phyloP scores from a whole-genome alignment of 2,888 invertebrate species.

The Andrena minutula region DNA sequence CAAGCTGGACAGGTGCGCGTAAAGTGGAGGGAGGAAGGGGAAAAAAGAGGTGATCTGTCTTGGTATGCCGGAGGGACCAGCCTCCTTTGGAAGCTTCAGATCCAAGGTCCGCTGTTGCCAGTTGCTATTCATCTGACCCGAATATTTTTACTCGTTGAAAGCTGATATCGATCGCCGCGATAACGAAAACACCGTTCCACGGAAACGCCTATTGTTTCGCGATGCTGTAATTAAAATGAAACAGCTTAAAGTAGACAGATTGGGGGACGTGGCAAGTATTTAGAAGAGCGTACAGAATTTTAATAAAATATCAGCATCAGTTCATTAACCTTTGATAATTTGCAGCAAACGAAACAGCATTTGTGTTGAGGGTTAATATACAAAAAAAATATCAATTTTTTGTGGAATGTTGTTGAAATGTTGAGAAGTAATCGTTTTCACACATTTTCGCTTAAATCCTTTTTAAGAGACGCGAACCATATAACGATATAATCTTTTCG shows the following conservation, averaged over 20 bases:
- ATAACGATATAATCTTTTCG: conserved; percentile 17
- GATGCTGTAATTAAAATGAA: not conserved
- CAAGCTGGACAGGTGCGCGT: conserved; percentile 69
- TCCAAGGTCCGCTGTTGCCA: conserved; percentile 77
- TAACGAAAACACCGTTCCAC: not conserved
- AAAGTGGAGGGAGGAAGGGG: conserved; percentile 47
- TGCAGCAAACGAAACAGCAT: not conserved
- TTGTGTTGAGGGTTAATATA: not conserved
- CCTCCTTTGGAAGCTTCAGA: conserved; percentile 78
- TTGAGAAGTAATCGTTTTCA: no score
- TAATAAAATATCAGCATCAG: not conserved
- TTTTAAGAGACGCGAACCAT: not conserved
- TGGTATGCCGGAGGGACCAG: conserved; percentile 76
- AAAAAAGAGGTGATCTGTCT: conserved; percentile 75
- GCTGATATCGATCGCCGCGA: conserved; percentile 35
- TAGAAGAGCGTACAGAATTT: not conserved
- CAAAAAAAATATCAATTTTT: not conserved
- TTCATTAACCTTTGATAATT: not conserved
- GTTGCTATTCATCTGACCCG: conserved; percentile 68
- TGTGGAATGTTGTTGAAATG: no score
- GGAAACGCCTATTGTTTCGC: not conserved
- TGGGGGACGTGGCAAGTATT: not conserved
- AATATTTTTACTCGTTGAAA: conserved; percentile 61
- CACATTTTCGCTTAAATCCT: not conserved
- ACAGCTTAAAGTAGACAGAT: not conserved